Base-by-base conservation (phyloP, 1,140 invertebrate species). In the Lineus longissimus region DNA sequence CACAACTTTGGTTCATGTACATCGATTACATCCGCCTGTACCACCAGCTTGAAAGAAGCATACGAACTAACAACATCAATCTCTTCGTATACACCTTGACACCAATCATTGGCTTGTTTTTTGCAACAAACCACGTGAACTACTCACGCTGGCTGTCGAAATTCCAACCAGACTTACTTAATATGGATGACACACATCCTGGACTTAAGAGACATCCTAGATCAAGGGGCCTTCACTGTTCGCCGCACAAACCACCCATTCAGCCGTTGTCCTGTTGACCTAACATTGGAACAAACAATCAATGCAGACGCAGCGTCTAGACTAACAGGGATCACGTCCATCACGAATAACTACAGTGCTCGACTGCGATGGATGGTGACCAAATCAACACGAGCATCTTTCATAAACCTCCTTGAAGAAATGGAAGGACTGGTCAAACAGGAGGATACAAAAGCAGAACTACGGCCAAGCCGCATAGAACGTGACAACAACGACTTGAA, bases 251-350 rank as follows among this genome's bases (percentile, higher is more conserved):
- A 55, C 15, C 59, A 69, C 17, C 31, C 22, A n/a, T 71, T 69
- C 41, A 45, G 57, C 19, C 30, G 69, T 45, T 29, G 45, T 0
- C 41, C 64, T 15, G 62, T 69, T n/a, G 67, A 71, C 43, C 45
- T 71, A 1, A 63, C 65, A 13, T 43, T 71, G 19, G 60, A 71
- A 45, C 66, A 69, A 55, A 68, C 69, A 19, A 56, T 66, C 23
- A 66, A 70, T 55, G 57, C 59, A 27, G 69, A 70, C 55, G 67
- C 63, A 13, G 66, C 67, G 1, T 70, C 61, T 4, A n/a, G 61
- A 13, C 17, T 55, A 15, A 70, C 65, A 29, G 68, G 68, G 22
- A 65, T 68, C 22, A 29, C 63, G 6, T 54, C 59, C 17, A 40
- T 19, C 2, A 59, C 33, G 13, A 40, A 19, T 1, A 51, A 51